These are phyloP conservation scores for Nemotelus nigrinus DNA, from an alignment of 2,888 invertebrate species.

Conservation along the genomic window DNA sequence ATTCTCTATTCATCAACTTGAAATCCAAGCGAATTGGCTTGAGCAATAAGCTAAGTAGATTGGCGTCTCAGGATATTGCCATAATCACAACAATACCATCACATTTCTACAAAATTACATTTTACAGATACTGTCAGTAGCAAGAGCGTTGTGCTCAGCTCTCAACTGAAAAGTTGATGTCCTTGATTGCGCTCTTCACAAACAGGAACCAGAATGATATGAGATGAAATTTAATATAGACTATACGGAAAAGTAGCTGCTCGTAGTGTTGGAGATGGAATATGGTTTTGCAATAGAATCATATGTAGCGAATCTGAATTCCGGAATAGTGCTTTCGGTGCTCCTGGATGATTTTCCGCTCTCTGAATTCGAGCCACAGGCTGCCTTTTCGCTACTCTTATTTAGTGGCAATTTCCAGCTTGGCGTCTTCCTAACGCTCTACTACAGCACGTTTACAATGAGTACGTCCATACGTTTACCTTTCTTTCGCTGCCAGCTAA, in stretches of 20 bases:
- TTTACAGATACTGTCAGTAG: slow-evolving; percentile 37
- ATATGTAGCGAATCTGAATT: slow-evolving; percentile 14
- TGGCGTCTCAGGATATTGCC: slow-evolving; percentile 39
- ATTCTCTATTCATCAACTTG: not conserved
- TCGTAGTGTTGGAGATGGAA: not conserved
- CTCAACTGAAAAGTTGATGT: slow-evolving; percentile 34
- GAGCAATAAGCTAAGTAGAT: slow-evolving; percentile 44
- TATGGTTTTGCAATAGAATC: not conserved
- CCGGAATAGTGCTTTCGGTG: not conserved
- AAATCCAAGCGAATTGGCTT: slow-evolving; percentile 12
- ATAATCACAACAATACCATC: slow-evolving; percentile 36
- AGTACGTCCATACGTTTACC: not conserved
- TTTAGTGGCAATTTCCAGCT: slow-evolving; percentile 14
- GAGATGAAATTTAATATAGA: not conserved
- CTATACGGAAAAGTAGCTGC: no score
- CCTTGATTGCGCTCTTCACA: slow-evolving; percentile 32
- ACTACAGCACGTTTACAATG: not conserved
- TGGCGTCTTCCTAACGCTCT: slow-evolving; percentile 15
- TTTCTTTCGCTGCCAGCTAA: slow-evolving; percentile 8
- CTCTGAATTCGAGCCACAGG: not conserved
- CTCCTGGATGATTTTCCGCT: slow-evolving; percentile 7
- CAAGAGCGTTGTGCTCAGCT: slow-evolving; percentile 20
- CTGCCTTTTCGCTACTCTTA: slow-evolving; percentile 9
- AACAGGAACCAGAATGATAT: not conserved
- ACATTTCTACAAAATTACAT: slow-evolving; percentile 44